A percentile compares a stretch with the other conserved stretches of the same genome.
phyloP scores from a whole-genome alignment of 2,888 invertebrate species.

The Morpho achilles region DNA sequence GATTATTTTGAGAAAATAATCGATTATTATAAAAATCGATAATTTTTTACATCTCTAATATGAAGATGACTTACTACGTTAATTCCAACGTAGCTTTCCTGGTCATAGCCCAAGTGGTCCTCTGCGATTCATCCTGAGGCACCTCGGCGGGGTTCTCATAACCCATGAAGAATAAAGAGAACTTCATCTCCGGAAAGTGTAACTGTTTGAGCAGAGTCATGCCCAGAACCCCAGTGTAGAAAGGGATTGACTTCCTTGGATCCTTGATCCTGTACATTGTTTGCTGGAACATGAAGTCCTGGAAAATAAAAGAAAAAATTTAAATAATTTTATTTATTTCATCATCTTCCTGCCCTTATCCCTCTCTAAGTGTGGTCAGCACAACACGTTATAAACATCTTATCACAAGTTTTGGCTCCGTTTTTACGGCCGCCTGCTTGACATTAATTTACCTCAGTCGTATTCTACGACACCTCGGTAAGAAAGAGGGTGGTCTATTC shows the following conservation, averaged over 20 bases:
- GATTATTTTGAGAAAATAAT: too few relatives aligned
- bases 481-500: too few relatives aligned
- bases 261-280: constrained; percentile 98
- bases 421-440: too few relatives aligned
- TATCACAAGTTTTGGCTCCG: too few relatives aligned
- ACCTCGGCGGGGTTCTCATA: constrained; percentile 88
- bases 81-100: constrained; percentile 93
- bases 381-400: too few relatives aligned
- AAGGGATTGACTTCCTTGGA: constrained; percentile 90
- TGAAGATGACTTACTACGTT: constrained; percentile 86
- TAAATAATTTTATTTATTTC: too few relatives aligned
- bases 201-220: constrained; percentile 93
- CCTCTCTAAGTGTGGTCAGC: too few relatives aligned
- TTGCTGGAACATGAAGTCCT: constrained; percentile 97
- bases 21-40: too few relatives aligned
- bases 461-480: too few relatives aligned
- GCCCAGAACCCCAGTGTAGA: constrained; percentile 94
- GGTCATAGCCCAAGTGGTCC: constrained; percentile 87
- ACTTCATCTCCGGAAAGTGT: constrained; percentile 93
- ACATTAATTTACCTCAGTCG: too few relatives aligned
- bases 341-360: too few relatives aligned
- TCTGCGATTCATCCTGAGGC: constrained; percentile 84
- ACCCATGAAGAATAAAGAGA: constrained; percentile 94
- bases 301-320: constrained; percentile 32
- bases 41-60: too few relatives aligned